Base-by-base conservation (phyloP, 2,888 invertebrate genomes). In the Ophion costatus region DNA sequence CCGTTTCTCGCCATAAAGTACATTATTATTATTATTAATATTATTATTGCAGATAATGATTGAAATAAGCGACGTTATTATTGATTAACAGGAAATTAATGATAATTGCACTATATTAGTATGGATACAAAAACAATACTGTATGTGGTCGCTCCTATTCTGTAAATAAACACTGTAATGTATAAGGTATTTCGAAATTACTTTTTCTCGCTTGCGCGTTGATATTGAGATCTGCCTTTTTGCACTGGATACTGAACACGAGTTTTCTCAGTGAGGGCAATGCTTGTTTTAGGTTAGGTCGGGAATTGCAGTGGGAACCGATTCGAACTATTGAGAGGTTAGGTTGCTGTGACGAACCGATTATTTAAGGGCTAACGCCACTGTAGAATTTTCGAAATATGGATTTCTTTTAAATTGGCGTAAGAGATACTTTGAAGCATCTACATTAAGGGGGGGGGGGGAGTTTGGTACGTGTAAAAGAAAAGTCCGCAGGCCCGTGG, bases 121-220 rank as follows among this genome's bases (percentile, higher is more conserved):
- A 92, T 91, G 89, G 87, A 82, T 64, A 88, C 89, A 88, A 45
- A 80, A 87, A 83, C 76, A 92, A 92, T 92, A 92, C 87, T 93
- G 91, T 93, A 93, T 93, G 92, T 93, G 92, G 91, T 92, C 92
- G 92, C 90, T 92, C 92, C 91, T 92, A 93, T 91, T 93, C 92
- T 93, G 93, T 93, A 93, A 93, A 93, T 93, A 93, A 93, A 93
- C 88, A 91, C 90, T 93, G 90, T 93, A 93, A 88, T 90, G 91
- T 92, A 91, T 92, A 92, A 93, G 90, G 87, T 59, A 82, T 22
- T 22, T 51, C 42, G 20, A 45, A 14, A 9, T 42, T 33, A 56
- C 33, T 63, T 61, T 10, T 71, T 71, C 51, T 56, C 20, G 10
- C 24, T 56, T 17, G 6, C 9, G 29, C 29, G 33, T 29, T 2